Conservation (phyloP, 2,113 vertebrate genomes). For the Cochlearius cochlearius region DNA sequence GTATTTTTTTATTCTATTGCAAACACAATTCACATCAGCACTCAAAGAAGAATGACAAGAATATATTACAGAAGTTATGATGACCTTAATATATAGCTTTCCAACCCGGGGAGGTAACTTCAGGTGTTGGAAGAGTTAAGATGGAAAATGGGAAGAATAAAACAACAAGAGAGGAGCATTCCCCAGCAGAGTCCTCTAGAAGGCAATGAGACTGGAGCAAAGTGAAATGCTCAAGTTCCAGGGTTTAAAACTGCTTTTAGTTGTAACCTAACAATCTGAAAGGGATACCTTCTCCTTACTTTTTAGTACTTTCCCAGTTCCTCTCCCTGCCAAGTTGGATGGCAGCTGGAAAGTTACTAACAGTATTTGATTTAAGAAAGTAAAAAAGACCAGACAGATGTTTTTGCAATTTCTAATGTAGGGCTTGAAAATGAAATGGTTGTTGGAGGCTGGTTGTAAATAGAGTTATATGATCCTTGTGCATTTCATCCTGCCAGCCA, state of each 20-base stretch:
- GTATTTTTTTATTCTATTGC: background rate
- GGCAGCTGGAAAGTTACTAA: background rate
- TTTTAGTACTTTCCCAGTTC: background rate
- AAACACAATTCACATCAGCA: background rate
- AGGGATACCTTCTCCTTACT: background rate
- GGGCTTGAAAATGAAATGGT: constrained; percentile 31
- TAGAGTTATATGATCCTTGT: constrained; percentile 25
- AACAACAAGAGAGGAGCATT: background rate
- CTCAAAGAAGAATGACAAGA: background rate
- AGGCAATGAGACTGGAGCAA: background rate
- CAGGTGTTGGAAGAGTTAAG: background rate
- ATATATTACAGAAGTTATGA: background rate
- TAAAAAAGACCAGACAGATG: constrained; percentile 15
- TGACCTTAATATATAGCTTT: background rate
- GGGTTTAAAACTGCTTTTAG: background rate
- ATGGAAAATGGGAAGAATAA: background rate
- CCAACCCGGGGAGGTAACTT: background rate
- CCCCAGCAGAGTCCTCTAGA: background rate
- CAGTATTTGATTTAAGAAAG: background rate
- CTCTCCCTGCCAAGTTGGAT: background rate
- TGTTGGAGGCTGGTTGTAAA: constrained; percentile 35
- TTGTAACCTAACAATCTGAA: background rate
- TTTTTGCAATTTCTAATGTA: background rate
- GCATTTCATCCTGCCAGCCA: background rate
- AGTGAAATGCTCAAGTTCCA: background rate